phyloP scores from a whole-genome alignment of 92 coral and sea anemone species.

The Palythoa caribaeorum region DNA sequence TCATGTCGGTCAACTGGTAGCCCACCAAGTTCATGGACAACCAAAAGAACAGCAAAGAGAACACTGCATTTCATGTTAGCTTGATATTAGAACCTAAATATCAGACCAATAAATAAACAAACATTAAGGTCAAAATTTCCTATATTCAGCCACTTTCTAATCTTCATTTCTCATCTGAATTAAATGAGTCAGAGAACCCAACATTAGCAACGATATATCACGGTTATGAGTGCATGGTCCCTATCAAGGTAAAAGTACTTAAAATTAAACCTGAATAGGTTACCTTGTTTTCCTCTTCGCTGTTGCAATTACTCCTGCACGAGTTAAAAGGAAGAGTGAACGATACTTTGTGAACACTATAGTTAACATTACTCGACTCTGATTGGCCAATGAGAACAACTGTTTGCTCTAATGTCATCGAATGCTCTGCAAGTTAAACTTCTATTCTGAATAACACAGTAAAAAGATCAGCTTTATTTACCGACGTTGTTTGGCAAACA shows the following conservation, averaged over 20 bases:
- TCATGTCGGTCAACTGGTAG: conserved; percentile 3
- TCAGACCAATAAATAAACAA: conserved; percentile 16
- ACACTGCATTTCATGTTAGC: conserved; percentile 11
- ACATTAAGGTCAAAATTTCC: neutral
- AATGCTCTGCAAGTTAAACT: conserved; percentile 31
- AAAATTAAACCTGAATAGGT: neutral
- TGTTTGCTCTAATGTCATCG: conserved; percentile 37
- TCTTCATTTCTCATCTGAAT: neutral
- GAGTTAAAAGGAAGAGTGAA: neutral
- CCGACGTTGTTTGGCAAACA: conserved; percentile 20
- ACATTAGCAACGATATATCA: neutral
- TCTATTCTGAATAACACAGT: conserved; percentile 41
- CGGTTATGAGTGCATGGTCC: neutral
- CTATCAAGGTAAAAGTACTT: neutral
- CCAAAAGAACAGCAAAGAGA: conserved; percentile 22
- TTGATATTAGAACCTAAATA: conserved; percentile 8
- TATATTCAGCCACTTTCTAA: neutral
- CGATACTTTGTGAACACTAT: conserved; percentile 23
- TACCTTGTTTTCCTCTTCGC: neutral
- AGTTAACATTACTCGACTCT: neutral
- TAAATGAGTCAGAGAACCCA: neutral
- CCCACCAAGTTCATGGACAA: conserved; percentile 4
- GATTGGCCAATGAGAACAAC: conserved; percentile 11
- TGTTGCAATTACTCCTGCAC: neutral
- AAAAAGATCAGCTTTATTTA: conserved; percentile 31